Percentiles rank a stretch among this genome's conserved stretches.
These are phyloP conservation scores for Trogon melanurus DNA, from an alignment of 2,113 vertebrate species.

Conservation along the genomic window DNA sequence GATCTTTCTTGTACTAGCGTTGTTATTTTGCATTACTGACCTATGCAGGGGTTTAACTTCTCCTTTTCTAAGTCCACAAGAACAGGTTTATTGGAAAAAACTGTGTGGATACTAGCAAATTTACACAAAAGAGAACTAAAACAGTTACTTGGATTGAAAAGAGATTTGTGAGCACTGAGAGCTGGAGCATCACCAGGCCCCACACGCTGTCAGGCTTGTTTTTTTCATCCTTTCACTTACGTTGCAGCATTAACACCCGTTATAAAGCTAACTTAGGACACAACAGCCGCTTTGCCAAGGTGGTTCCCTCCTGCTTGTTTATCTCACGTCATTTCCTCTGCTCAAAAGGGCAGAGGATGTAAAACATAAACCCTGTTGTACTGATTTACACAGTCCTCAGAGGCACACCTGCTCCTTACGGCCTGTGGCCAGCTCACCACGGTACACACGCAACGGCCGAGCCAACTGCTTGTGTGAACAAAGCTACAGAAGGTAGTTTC, in stretches of 20 bases:
- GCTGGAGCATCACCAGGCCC: fast-evolving
- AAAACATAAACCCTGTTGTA: fast-evolving
- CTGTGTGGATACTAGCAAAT: fast-evolving
- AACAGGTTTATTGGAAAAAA: fast-evolving
- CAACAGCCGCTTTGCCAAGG: no score
- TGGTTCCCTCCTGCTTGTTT: background rate
- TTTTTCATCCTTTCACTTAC: background rate
- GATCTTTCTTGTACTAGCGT: fast-evolving
- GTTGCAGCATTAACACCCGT: fast-evolving
- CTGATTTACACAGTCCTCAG: fast-evolving
- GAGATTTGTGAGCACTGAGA: no score
- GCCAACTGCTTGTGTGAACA: background rate
- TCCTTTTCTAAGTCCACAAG: fast-evolving
- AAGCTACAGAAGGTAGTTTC: fast-evolving
- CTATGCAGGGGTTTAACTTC: fast-evolving
- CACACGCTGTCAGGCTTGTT: fast-evolving
- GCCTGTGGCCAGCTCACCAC: fast-evolving
- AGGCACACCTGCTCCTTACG: fast-evolving
- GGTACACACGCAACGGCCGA: fast-evolving
- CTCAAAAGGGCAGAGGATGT: background rate
- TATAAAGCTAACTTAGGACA: fast-evolving
- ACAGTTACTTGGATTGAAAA: no score
- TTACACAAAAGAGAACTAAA: background rate
- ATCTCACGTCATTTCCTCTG: background rate
- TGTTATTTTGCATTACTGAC: fast-evolving